Conservation (phyloP, 2,888 invertebrate species). For the Mayetiola destructor region DNA sequence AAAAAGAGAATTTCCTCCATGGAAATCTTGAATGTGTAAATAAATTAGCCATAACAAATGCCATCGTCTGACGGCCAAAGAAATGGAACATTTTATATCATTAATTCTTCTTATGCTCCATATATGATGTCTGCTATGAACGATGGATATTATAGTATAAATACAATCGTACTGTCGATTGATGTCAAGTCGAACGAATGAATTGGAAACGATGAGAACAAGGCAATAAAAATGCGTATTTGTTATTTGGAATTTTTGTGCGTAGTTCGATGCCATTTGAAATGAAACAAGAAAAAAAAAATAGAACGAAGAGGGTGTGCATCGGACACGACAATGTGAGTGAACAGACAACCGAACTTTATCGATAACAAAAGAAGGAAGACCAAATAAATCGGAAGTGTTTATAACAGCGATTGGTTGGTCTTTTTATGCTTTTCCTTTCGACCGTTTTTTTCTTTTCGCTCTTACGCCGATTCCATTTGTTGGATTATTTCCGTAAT, state of each 20-base stretch:
- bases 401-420: slow-evolving; percentile 4
- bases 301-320: background rate
- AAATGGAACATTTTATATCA: background rate
- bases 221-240: slow-evolving; percentile 6
- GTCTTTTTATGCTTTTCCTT: background rate
- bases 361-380: background rate
- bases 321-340: background rate
- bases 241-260: slow-evolving; percentile 1
- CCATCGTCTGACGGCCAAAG: background rate
- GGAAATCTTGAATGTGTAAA: slow-evolving; percentile 5
- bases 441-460: background rate
- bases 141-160: too few relatives aligned
- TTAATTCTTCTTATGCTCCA: too few relatives aligned
- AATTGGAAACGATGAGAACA: background rate
- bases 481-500: too few relatives aligned
- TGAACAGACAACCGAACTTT: background rate
- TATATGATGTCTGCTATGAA: too few relatives aligned
- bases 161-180: too few relatives aligned
- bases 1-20: background rate
- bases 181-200: too few relatives aligned
- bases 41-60: slow-evolving; percentile 10
- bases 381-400: slow-evolving; percentile 10
- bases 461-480: background rate
- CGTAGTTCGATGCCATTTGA: background rate
- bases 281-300: too few relatives aligned